phyloP scores from a whole-genome alignment of 2,888 invertebrate genomes.

The Pycnomerus fuliginosus region DNA sequence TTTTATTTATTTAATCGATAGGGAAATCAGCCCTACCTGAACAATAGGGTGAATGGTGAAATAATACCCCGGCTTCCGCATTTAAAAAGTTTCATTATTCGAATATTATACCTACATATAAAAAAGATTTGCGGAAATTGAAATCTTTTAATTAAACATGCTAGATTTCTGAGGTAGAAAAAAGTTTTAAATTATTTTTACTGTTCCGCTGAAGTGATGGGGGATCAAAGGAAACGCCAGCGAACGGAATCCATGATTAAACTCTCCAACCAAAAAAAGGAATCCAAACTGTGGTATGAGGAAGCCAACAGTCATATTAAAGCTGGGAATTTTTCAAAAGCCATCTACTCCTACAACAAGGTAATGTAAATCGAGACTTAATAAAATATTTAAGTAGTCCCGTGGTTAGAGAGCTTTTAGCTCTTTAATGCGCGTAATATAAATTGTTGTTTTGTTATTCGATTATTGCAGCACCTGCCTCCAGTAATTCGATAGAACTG shows the following conservation, averaged over 20 bases:
- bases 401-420: no score
- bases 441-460: no score
- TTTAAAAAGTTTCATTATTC: slow-evolving; percentile 7
- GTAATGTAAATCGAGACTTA: no score
- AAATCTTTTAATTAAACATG: slow-evolving; percentile 8
- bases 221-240: slow-evolving; percentile 38
- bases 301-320: slow-evolving; percentile 78
- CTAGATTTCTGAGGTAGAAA: background rate
- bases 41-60: background rate
- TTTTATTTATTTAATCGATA: background rate
- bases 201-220: slow-evolving; percentile 26
- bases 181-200: slow-evolving; percentile 1
- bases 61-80: background rate
- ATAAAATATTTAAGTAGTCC: no score
- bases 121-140: slow-evolving; percentile 23
- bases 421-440: no score
- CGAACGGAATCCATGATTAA: slow-evolving; percentile 47
- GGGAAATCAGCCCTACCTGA: background rate
- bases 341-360: slow-evolving; percentile 70
- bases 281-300: slow-evolving; percentile 71
- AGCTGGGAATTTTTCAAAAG: slow-evolving; percentile 70
- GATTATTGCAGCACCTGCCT: no score
- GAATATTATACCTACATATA: slow-evolving; percentile 7
- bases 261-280: slow-evolving; percentile 44
- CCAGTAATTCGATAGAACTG: no score